Evolutionary conservation across 2,888 invertebrate genomes (phyloP).

Genomic region (Synanthedon myopaeformis): DNA sequence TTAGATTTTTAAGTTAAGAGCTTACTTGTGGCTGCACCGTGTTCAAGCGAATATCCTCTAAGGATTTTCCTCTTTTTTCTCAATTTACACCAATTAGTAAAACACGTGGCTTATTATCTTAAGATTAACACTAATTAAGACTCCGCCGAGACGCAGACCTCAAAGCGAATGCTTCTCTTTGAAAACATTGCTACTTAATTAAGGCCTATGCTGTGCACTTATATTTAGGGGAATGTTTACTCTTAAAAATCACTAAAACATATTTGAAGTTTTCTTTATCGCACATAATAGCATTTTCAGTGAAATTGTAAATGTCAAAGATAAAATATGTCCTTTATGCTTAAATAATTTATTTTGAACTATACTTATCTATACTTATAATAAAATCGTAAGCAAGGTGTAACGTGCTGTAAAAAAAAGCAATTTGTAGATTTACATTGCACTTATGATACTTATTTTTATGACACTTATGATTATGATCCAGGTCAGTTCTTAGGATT

Average conservation of each 20-base stretch:
- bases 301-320: background rate
- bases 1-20: background rate
- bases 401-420: too few species aligned
- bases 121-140: conserved; percentile 64
- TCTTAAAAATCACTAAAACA: too few species aligned
- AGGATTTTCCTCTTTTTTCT: conserved; percentile 21
- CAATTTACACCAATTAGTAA: conserved; percentile 51
- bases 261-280: too few species aligned
- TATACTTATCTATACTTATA: too few species aligned
- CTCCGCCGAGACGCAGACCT: conserved; percentile 26
- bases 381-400: too few species aligned
- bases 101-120: conserved; percentile 58
- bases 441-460: too few species aligned
- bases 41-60: background rate
- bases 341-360: too few species aligned
- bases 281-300: background rate
- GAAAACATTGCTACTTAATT: conserved; percentile 49
- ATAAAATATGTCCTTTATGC: too few species aligned
- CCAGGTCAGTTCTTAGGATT: too few species aligned
- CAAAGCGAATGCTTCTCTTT: conserved; percentile 54
- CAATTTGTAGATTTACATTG: too few species aligned
- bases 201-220: conserved; percentile 22
- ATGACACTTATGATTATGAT: too few species aligned
- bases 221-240: conserved; percentile 12
- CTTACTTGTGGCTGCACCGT: background rate